Evolutionary conservation across 2,888 invertebrate species (phyloP).

Genomic region (Steromphala cineraria): DNA sequence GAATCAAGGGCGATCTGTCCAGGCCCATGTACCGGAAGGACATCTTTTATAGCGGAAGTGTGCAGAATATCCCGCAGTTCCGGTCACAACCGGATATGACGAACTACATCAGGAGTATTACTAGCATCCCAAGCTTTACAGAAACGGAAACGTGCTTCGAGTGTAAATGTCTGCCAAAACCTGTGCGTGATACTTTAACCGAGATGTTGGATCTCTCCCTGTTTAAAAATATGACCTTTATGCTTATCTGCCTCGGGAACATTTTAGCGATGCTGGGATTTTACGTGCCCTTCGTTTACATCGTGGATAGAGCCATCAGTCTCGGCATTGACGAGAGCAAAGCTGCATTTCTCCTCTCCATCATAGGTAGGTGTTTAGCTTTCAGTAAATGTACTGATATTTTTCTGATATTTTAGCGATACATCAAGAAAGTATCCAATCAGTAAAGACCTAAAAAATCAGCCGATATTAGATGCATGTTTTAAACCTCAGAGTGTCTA

Average conservation of each 20-base stretch:
- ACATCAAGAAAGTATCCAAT: too few species aligned
- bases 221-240: conserved; percentile 89
- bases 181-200: not conserved
- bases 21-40: conserved; percentile 93
- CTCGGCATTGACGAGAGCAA: conserved; percentile 61
- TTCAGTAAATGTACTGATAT: too few species aligned
- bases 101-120: conserved; percentile 82
- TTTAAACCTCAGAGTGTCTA: too few species aligned
- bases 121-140: conserved; percentile 8
- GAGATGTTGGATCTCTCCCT: conserved; percentile 88
- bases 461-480: too few species aligned
- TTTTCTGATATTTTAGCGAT: too few species aligned
- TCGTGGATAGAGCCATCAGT: conserved; percentile 73
- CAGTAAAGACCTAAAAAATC: too few species aligned
- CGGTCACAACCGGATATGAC: conserved; percentile 78
- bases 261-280: conserved; percentile 81
- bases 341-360: conserved; percentile 84
- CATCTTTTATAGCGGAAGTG: conserved; percentile 97
- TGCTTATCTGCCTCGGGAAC: conserved; percentile 66
- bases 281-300: conserved; percentile 93
- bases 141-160: conserved; percentile 36
- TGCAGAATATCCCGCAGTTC: conserved; percentile 92
- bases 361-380: conserved; percentile 79
- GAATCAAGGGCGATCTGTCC: conserved; percentile 58
- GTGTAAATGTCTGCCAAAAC: not conserved